A percentile compares a stretch with the other conserved stretches of the same genome.
These are phyloP conservation scores for Urocynchramus pylzowi DNA, from an alignment of 2,113 vertebrate genomes.

Conservation along the genomic window DNA sequence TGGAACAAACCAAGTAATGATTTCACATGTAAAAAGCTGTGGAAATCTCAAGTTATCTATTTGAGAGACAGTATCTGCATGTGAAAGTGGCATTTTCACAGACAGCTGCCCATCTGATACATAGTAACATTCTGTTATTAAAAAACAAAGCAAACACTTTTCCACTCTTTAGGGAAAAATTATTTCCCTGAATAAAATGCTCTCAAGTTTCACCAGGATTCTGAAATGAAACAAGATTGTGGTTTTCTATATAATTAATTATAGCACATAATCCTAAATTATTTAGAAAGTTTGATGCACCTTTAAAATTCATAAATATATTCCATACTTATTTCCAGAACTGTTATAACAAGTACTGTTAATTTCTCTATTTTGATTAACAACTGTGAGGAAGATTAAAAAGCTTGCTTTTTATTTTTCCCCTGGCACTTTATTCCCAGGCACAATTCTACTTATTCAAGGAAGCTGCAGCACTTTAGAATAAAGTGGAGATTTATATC, in stretches of 20 bases:
- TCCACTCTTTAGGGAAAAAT: neutral
- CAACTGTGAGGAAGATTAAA: neutral
- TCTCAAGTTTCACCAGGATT: neutral
- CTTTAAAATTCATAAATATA: neutral
- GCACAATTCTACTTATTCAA: neutral
- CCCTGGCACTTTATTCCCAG: neutral
- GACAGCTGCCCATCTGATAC: neutral
- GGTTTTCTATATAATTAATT: neutral
- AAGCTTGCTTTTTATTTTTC: neutral
- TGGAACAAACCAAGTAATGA: neutral
- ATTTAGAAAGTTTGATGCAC: neutral
- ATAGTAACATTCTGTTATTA: neutral
- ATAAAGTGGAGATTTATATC: neutral
- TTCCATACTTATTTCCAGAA: neutral
- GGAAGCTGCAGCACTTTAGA: neutral
- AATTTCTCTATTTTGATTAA: conserved; percentile 46
- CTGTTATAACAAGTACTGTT: conserved; percentile 17
- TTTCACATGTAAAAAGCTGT: neutral
- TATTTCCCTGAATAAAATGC: neutral
- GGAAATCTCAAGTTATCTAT: neutral
- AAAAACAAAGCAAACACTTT: neutral
- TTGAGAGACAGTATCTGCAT: neutral
- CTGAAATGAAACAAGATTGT: neutral
- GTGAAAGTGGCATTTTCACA: neutral
- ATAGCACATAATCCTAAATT: neutral